Evolutionary conservation across 1,140 invertebrate species (phyloP), one percentile per base, ranked within the genome.

Genomic region (Belonocnema kinseyi): DNA sequence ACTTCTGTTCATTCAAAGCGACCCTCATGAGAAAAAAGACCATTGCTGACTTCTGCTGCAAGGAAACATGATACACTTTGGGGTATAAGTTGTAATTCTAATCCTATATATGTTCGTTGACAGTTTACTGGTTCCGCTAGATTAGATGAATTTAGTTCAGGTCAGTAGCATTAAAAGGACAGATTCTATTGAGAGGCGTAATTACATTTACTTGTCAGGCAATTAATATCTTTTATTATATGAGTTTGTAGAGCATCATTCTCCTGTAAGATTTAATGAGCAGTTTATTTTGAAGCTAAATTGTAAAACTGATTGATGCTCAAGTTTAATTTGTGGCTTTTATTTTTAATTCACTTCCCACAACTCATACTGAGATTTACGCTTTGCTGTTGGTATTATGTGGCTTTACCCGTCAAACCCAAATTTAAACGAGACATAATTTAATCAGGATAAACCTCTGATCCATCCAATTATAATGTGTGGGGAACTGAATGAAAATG

Each of bases 51-150:
- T 66, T 66, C 26, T 66, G 61, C 61, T 66, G 16, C 19, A 33
- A 61, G 58, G 61, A 40, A 66, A 66, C 61, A 66, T 66, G 61
- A 66, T 66, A 66, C n/a, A 66, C 61, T 46, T 66, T 66, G 33
- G 26, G 61, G 26, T 40, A 40, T 66, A 66, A 58, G 19, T 58
- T 58, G 56, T 66, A 66, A 66, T 14, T 33, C 12, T 66, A 16
- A 16, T 26, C 61, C 61, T 66, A 66, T 66, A 14, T n/a, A n/a
- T 66, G 40, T 66, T 17, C 26, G 61, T n/a, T 66, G 61, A 66
- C 61, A 66, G 33, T 40, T 66, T 2, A 33, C 13, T 16, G 61
- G 61, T 66, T 66, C 61, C n/a, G 26, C n/a, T 66, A 66, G 14
- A 66, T 66, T 66, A 46, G 33, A 66, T 66, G 33, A 66, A 66